phyloP scores from a whole-genome alignment of 2,113 vertebrate species.

The Seriola aureovittata region DNA sequence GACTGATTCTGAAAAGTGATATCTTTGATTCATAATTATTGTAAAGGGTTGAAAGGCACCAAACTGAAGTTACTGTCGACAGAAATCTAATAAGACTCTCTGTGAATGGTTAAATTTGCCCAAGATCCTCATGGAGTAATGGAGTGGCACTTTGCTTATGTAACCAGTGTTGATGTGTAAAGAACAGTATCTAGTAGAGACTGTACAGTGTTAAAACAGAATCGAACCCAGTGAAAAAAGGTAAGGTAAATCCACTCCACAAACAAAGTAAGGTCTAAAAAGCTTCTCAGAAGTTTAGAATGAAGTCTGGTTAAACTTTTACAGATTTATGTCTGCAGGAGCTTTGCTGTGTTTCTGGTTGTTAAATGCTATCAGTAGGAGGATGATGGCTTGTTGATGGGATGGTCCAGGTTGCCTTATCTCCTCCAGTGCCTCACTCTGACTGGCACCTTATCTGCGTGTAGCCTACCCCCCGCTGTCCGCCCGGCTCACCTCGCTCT shows the following conservation, averaged over 20 bases:
- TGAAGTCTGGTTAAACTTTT: neutral
- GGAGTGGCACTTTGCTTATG: too few relatives aligned
- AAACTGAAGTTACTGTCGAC: too few relatives aligned
- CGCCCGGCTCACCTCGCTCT: constrained; percentile 79
- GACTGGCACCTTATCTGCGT: constrained; percentile 78
- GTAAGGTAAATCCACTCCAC: neutral
- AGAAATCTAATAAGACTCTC: too few relatives aligned
- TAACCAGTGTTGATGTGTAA: too few relatives aligned
- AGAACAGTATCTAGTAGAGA: neutral
- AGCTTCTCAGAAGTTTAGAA: neutral
- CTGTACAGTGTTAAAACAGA: neutral
- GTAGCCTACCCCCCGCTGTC: constrained; percentile 37
- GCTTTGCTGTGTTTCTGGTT: neutral
- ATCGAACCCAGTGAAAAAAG: too few relatives aligned
- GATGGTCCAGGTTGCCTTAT: constrained; percentile 72
- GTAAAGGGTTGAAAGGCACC: too few relatives aligned
- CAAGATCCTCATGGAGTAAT: too few relatives aligned
- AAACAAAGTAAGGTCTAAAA: neutral
- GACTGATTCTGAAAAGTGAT: too few relatives aligned
- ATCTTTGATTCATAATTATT: too few relatives aligned
- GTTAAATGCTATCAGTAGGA: constrained; percentile 54
- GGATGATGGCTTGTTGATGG: constrained; percentile 63
- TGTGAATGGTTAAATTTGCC: too few relatives aligned
- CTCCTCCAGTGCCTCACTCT: constrained; percentile 80
- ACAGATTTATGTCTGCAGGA: constrained; percentile 21